These are phyloP conservation scores for Palythoa heliodiscus DNA, from an alignment of 92 coral and sea anemone genomes.

Conservation along the genomic window DNA sequence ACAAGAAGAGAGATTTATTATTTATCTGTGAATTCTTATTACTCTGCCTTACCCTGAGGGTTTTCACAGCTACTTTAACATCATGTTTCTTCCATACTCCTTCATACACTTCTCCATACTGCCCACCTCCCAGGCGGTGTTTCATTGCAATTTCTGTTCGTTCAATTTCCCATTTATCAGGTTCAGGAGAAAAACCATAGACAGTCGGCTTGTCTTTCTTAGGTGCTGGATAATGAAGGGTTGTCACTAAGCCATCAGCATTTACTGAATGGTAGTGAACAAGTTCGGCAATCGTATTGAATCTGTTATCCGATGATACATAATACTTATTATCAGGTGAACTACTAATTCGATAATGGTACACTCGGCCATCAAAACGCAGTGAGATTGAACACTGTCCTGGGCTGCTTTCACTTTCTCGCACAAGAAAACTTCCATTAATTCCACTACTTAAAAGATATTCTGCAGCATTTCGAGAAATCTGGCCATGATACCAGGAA, in stretches of 20 bases:
- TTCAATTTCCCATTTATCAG: slow-evolving; percentile 97
- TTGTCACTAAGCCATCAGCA: slow-evolving; percentile 96
- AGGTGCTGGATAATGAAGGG: slow-evolving; percentile 97
- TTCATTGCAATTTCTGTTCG: slow-evolving; percentile 97
- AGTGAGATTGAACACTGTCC: slow-evolving; percentile 94
- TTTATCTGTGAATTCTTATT: too few relatives aligned
- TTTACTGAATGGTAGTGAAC: slow-evolving; percentile 98
- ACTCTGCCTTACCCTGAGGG: slow-evolving; percentile 79
- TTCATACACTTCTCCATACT: slow-evolving; percentile 99
- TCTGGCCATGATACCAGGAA: slow-evolving; percentile 97
- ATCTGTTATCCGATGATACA: slow-evolving; percentile 88
- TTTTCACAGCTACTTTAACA: slow-evolving; percentile 93
- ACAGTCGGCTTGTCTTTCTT: slow-evolving; percentile 93
- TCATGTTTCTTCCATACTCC: slow-evolving; percentile 93
- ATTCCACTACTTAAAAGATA: slow-evolving; percentile 94
- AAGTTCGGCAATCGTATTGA: slow-evolving; percentile 88
- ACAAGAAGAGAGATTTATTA: too few relatives aligned
- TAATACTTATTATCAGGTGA: slow-evolving; percentile 80
- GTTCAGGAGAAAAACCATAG: slow-evolving; percentile 93
- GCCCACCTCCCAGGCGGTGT: slow-evolving; percentile 93
- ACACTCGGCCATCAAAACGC: slow-evolving; percentile 95
- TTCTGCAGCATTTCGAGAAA: slow-evolving; percentile 94
- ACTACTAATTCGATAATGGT: slow-evolving; percentile 92
- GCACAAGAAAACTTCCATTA: slow-evolving; percentile 95
- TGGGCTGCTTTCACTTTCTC: slow-evolving; percentile 97